These are phyloP conservation scores for Sebastes elongatus DNA, from an alignment of 2,797 vertebrate genomes.

Conservation along the genomic window DNA sequence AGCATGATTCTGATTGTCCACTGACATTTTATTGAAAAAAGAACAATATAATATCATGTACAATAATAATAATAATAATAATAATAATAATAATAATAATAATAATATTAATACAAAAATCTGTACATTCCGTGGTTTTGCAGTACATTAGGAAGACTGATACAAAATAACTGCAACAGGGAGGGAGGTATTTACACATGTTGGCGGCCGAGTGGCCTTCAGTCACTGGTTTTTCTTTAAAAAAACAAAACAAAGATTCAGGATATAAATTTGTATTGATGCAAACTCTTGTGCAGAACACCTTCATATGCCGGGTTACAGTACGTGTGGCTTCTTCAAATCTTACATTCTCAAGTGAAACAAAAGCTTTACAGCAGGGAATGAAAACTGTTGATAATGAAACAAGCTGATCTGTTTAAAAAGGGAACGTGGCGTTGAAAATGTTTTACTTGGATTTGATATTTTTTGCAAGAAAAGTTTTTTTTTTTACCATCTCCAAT, in stretches of 20 bases:
- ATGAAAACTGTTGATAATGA: conserved; percentile 40
- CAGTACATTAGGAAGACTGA: conserved; percentile 98
- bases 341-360: conserved; percentile 62
- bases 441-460: conserved; percentile 1
- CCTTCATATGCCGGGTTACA: conserved; percentile 82
- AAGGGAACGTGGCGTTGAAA: conserved; percentile 4
- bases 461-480: not conserved
- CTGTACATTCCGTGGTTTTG: conserved; percentile 98
- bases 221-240: conserved; percentile 64
- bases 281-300: conserved; percentile 70
- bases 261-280: conserved; percentile 69
- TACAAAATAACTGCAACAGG: conserved; percentile 88
- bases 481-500: not conserved
- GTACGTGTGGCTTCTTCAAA: conserved; percentile 82
- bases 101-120: conserved; percentile 93
- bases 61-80: conserved; percentile 80
- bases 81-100: conserved; percentile 63
- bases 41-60: conserved; percentile 96
- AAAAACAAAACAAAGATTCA: conserved; percentile 38
- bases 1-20: conserved; percentile 58
- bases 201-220: conserved; percentile 72
- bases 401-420: conserved; percentile 12
- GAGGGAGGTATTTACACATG: conserved; percentile 80
- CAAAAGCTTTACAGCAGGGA: conserved; percentile 29
- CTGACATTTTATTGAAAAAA: conserved; percentile 96